Evolutionary conservation across 2,888 invertebrate species (phyloP).

Genomic region (Ochlodes sylvanus): DNA sequence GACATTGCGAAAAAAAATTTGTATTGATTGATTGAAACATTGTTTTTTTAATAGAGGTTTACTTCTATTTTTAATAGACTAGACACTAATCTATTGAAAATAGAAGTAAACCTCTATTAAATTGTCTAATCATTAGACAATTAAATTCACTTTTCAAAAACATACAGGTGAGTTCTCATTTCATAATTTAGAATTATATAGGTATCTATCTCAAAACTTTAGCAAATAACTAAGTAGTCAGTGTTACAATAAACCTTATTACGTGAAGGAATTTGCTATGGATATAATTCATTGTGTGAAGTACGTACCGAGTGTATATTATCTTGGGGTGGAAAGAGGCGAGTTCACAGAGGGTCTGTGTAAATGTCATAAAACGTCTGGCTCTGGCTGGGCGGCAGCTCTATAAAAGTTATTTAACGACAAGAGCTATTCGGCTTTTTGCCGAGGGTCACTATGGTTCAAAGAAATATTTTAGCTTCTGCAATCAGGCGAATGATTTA

Average conservation of each 20-base stretch:
- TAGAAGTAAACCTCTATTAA: too few species aligned
- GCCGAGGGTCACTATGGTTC: conserved; percentile 20
- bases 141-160: too few species aligned
- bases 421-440: conserved; percentile 57
- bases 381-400: conserved; percentile 48
- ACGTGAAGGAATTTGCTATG: neutral
- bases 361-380: conserved; percentile 30
- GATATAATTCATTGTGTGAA: neutral
- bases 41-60: too few species aligned
- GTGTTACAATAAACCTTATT: neutral
- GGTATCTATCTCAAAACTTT: too few species aligned
- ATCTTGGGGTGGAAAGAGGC: conserved; percentile 9
- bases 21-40: too few species aligned
- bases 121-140: too few species aligned
- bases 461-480: conserved; percentile 1
- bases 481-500: neutral
- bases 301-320: neutral
- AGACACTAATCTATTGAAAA: too few species aligned
- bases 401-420: conserved; percentile 82
- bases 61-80: too few species aligned
- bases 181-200: too few species aligned
- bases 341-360: conserved; percentile 23
- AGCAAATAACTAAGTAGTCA: too few species aligned
- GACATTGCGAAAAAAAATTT: too few species aligned
- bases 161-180: too few species aligned